Conservation (phyloP, 2,113 vertebrate genomes). For the Aythya baeri region DNA sequence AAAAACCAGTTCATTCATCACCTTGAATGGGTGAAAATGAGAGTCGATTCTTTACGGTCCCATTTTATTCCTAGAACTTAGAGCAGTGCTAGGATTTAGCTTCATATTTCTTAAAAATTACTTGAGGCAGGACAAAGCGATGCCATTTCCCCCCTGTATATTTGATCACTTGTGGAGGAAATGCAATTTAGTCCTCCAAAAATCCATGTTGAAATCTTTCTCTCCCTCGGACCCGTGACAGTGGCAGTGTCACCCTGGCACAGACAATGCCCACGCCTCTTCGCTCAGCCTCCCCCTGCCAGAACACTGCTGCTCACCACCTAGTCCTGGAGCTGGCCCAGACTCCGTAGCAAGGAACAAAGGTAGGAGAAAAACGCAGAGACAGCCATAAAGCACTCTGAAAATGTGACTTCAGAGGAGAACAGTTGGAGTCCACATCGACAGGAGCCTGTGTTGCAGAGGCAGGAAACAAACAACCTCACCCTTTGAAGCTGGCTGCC, state of each 20-base stretch:
- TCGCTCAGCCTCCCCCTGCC: not conserved
- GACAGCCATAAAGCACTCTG: not conserved
- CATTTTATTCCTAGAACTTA: not conserved
- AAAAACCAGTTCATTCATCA: not conserved
- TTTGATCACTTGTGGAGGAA: not conserved
- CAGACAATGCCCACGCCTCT: not conserved
- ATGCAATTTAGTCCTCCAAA: not conserved
- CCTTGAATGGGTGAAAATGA: slow-evolving; percentile 10
- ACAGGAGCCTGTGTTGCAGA: not conserved
- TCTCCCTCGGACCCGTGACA: not conserved
- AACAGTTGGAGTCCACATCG: slow-evolving; percentile 30
- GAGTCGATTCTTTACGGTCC: not conserved
- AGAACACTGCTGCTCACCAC: not conserved
- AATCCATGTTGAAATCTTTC: slow-evolving; percentile 9
- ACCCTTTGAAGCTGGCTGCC: slow-evolving; percentile 15
- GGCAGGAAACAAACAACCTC: not conserved
- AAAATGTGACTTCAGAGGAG: slow-evolving; percentile 43
- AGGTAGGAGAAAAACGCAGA: slow-evolving; percentile 3
- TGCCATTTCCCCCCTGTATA: not conserved
- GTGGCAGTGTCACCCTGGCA: not conserved
- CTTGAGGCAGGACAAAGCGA: not conserved
- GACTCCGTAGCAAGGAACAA: not conserved
- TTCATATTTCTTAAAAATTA: not conserved
- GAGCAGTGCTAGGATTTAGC: not conserved
- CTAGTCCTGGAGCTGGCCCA: not conserved